Conservation (phyloP, 2,888 invertebrate species). For the Romanomermis culicivorax region DNA sequence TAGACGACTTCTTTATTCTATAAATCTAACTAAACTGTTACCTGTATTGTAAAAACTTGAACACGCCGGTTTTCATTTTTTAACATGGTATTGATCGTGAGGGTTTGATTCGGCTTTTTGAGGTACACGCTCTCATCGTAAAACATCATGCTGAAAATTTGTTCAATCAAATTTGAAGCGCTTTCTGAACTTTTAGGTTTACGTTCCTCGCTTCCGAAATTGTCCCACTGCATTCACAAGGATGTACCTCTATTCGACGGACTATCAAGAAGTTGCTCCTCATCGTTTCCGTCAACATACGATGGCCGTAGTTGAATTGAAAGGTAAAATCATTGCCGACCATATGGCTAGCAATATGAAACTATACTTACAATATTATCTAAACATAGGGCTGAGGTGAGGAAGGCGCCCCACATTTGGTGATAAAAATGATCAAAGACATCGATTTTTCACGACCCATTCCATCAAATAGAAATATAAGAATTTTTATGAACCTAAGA, state of each 20-base stretch:
- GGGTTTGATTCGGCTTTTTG: not conserved
- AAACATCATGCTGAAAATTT: not conserved
- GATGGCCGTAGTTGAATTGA: conserved; percentile 9
- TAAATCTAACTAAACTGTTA: not conserved
- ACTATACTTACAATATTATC: too few relatives aligned
- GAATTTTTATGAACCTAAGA: too few relatives aligned
- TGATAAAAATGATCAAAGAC: too few relatives aligned
- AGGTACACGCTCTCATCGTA: not conserved
- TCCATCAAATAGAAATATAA: too few relatives aligned
- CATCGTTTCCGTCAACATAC: not conserved
- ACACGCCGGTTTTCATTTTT: not conserved
- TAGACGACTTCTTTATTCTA: not conserved
- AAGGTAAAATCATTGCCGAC: conserved; percentile 1
- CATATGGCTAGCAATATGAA: not conserved
- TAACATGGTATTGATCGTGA: not conserved
- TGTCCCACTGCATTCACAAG: conserved; percentile 4
- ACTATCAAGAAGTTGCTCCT: not conserved
- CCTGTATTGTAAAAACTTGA: not conserved
- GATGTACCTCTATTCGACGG: not conserved
- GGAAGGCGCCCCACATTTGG: too few relatives aligned
- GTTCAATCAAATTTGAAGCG: too few relatives aligned
- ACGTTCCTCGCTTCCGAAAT: conserved; percentile 8
- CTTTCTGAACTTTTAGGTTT: not conserved
- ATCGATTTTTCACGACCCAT: too few relatives aligned
- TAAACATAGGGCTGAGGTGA: too few relatives aligned